A percentile compares a stretch with the other conserved stretches of the same genome.
These are phyloP conservation scores for Tanaodytes sp. DNA, from an alignment of 2,888 invertebrate genomes.

Conservation along the genomic window DNA sequence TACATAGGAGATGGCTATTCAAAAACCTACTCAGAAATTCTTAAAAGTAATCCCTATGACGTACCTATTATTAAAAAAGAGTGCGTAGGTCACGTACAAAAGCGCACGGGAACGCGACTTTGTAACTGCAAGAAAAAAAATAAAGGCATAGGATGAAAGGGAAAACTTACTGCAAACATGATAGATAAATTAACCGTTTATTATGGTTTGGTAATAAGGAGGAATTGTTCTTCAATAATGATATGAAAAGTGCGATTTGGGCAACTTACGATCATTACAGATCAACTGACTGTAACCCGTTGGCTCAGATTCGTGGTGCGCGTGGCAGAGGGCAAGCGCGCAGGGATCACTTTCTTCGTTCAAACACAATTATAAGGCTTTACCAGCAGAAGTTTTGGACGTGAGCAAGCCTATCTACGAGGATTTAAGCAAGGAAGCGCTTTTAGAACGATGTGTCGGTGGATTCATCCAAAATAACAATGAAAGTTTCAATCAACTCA, in stretches of 20 bases:
- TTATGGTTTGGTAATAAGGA: constrained; percentile 10
- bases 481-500: constrained; percentile 40
- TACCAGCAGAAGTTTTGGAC: constrained; percentile 23
- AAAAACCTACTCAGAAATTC: constrained; percentile 6
- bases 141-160: constrained; percentile 11
- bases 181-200: constrained; percentile 15
- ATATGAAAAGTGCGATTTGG: constrained; percentile 9
- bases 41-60: constrained; percentile 9
- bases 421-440: constrained; percentile 26
- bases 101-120: constrained; percentile 12
- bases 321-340: constrained; percentile 23
- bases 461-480: constrained; percentile 42
- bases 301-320: constrained; percentile 20
- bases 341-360: constrained; percentile 7
- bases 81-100: constrained; percentile 14
- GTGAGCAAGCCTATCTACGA: constrained; percentile 33
- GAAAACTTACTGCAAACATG: constrained; percentile 16
- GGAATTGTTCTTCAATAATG: constrained; percentile 9
- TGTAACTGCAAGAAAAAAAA: constrained; percentile 11
- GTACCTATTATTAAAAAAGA: constrained; percentile 11
- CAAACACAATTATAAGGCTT: constrained; percentile 13
- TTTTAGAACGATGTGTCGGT: constrained; percentile 38
- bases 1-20: constrained; percentile 15
- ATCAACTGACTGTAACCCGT: constrained; percentile 9
- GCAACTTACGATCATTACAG: constrained; percentile 13